A percentile compares a stretch with the other conserved stretches of the same genome.
Conservation (phyloP, 2,797 vertebrate species). For the Aselliscus stoliczkanus region DNA sequence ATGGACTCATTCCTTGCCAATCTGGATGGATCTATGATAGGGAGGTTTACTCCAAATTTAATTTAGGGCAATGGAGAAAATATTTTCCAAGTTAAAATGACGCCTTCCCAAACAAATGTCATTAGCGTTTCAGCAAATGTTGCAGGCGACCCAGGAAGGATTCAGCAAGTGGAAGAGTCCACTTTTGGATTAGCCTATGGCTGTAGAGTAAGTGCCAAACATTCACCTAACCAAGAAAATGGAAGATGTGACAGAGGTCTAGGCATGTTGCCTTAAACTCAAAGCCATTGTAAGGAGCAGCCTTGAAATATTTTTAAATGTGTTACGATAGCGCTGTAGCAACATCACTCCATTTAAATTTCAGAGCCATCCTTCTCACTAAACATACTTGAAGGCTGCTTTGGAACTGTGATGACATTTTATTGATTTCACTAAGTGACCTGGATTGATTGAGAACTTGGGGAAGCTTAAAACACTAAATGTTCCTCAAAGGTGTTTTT, state of each 20-base stretch:
- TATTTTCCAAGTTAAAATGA: not conserved
- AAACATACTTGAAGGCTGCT: not conserved
- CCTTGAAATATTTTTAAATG: not conserved
- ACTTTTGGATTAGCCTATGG: not conserved
- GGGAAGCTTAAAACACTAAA: constrained; percentile 28
- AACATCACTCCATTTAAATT: not conserved
- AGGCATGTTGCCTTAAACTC: not conserved
- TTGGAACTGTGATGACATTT: constrained; percentile 23
- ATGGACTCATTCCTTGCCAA: not conserved
- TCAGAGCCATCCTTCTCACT: constrained; percentile 14
- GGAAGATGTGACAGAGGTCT: not conserved
- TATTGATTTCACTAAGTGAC: constrained; percentile 56
- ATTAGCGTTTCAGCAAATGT: not conserved
- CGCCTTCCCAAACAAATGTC: not conserved
- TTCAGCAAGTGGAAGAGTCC: not conserved
- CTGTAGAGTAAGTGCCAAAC: not conserved
- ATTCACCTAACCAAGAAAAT: not conserved
- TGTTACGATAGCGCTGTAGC: not conserved
- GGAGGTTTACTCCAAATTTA: not conserved
- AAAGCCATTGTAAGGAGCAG: not conserved
- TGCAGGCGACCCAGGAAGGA: not conserved
- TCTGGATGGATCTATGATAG: not conserved
- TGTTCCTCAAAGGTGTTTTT: constrained; percentile 8
- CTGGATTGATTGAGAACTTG: constrained; percentile 57
- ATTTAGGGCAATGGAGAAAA: not conserved